phyloP scores from a whole-genome alignment of 2,797 vertebrate species.

The Mycteria americana region DNA sequence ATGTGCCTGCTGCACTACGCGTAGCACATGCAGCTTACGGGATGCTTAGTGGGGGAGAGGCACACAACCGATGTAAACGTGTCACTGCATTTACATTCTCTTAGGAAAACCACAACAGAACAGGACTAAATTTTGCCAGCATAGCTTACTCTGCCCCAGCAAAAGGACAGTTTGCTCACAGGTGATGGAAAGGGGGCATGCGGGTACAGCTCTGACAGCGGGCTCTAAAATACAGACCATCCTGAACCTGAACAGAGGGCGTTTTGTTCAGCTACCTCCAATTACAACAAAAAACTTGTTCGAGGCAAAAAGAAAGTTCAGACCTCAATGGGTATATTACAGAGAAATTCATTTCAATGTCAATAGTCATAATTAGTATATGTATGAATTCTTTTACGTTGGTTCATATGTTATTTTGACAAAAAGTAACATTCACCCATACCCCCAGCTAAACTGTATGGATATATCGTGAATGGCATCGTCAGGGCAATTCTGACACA shows the following conservation, averaged over 20 bases:
- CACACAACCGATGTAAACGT: background rate
- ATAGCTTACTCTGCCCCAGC: background rate
- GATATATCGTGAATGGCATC: background rate
- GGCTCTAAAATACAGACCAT: background rate
- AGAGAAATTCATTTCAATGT: background rate
- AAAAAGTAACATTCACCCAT: background rate
- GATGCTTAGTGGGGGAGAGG: background rate
- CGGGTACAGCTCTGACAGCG: background rate
- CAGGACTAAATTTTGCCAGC: background rate
- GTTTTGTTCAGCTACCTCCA: background rate
- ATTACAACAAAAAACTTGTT: background rate
- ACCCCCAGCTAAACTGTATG: background rate
- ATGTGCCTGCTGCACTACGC: background rate
- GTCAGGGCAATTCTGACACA: background rate
- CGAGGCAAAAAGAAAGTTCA: background rate
- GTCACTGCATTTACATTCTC: background rate
- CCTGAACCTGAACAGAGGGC: background rate
- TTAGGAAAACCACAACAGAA: background rate
- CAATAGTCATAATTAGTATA: background rate
- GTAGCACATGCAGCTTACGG: background rate
- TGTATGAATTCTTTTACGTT: background rate
- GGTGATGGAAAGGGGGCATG: fast-evolving
- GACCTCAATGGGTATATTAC: background rate
- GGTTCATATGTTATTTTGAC: background rate
- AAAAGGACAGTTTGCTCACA: background rate